Conservation (phyloP, 2,113 vertebrate species). For the Muscicapa adusta region DNA sequence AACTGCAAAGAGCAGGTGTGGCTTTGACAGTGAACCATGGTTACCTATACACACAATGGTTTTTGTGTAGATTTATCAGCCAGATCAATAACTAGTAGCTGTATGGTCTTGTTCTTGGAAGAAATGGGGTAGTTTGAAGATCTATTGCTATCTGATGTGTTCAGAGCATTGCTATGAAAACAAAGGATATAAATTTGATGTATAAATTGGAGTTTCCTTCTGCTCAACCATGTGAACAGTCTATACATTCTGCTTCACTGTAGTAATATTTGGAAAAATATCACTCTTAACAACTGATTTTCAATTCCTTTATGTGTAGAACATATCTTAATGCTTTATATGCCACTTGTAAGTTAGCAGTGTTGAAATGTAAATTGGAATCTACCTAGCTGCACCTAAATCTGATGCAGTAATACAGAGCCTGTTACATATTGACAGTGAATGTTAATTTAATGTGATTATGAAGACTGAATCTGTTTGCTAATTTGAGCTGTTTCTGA, state of each 20-base stretch:
- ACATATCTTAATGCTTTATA: neutral
- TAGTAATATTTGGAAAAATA: neutral
- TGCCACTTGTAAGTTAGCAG: neutral
- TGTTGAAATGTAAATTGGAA: neutral
- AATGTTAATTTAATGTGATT: neutral
- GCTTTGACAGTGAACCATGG: neutral
- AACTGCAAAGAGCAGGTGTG: neutral
- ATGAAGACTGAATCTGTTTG: neutral
- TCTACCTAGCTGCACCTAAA: neutral
- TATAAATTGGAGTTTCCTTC: neutral
- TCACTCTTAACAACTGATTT: neutral
- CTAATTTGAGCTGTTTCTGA: neutral
- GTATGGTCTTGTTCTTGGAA: neutral
- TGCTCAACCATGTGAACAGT: neutral
- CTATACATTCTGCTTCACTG: neutral
- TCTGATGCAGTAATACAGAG: neutral
- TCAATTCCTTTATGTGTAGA: neutral
- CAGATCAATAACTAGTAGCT: neutral
- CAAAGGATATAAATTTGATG: neutral
- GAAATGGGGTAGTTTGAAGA: neutral
- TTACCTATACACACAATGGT: neutral
- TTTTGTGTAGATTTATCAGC: neutral
- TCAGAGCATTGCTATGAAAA: neutral
- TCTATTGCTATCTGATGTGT: neutral
- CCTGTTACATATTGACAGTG: neutral